A percentile compares a stretch with the other conserved stretches of the same genome.
Evolutionary conservation across 2,797 vertebrate genomes (phyloP).

Genomic region (Esox lucius): DNA sequence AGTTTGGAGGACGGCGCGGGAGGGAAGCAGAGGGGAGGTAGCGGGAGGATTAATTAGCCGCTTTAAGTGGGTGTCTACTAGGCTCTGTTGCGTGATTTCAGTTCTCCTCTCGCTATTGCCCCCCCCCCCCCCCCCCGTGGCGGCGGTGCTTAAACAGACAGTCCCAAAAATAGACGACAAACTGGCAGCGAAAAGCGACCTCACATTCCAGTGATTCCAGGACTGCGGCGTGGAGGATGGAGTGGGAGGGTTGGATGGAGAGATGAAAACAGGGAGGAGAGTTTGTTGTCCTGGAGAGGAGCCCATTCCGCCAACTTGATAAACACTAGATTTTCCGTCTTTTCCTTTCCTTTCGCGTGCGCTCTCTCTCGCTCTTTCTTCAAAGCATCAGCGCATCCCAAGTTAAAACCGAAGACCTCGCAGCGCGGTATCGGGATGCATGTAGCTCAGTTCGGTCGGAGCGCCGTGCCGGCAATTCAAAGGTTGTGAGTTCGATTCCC

Average conservation of each 20-base stretch:
- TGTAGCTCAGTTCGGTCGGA: neutral
- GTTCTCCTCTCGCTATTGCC: neutral
- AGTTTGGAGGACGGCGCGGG: no score
- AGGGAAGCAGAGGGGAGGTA: no score
- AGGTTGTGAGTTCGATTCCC: neutral
- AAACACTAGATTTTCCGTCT: constrained; percentile 1
- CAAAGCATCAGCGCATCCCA: neutral
- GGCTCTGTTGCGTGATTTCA: constrained; percentile 1
- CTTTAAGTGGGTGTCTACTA: neutral
- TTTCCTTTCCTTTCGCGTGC: no score
- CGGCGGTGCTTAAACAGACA: neutral
- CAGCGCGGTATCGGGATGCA: neutral
- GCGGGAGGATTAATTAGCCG: neutral
- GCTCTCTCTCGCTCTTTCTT: neutral
- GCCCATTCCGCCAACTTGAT: constrained; percentile 14
- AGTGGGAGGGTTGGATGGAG: neutral
- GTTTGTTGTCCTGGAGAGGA: constrained; percentile 20
- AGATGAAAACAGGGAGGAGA: constrained; percentile 12
- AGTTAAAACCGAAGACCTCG: neutral
- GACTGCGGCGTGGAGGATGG: constrained; percentile 24
- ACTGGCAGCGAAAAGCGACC: neutral
- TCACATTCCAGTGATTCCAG: constrained; percentile 39
- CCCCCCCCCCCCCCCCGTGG: neutral
- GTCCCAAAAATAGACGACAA: constrained; percentile 19
- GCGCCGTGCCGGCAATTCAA: neutral